phyloP scores from a whole-genome alignment of 2,888 invertebrate species.

The Lagria hirta region DNA sequence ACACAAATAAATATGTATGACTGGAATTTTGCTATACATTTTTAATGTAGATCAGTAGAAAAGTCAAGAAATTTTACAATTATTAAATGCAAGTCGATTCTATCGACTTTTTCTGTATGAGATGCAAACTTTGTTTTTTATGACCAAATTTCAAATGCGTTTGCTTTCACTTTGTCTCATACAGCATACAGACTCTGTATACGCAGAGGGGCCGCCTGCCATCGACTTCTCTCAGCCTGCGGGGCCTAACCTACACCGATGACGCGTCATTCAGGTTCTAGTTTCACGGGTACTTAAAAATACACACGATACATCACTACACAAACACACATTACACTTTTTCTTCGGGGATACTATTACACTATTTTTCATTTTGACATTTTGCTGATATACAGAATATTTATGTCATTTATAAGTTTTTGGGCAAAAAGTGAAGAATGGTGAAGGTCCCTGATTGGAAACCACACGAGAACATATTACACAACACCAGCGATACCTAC shows the following conservation, averaged over 20 bases:
- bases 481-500: constrained; percentile 36
- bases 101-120: constrained; percentile 39
- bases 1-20: too few species aligned
- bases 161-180: constrained; percentile 56
- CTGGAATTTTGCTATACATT: too few species aligned
- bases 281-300: constrained; percentile 57
- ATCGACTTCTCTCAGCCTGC: constrained; percentile 56
- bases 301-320: constrained; percentile 44
- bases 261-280: constrained; percentile 56
- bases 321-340: constrained; percentile 29
- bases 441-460: too few species aligned
- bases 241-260: constrained; percentile 57
- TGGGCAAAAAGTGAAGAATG: neutral
- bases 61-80: constrained; percentile 50
- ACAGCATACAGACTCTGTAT: constrained; percentile 57
- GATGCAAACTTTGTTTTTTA: constrained; percentile 41
- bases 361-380: constrained; percentile 3
- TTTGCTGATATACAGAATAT: too few species aligned
- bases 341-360: constrained; percentile 17
- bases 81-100: constrained; percentile 24
- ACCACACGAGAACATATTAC: constrained; percentile 36
- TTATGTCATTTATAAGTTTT: constrained; percentile 2
- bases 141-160: constrained; percentile 45
- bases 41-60: too few species aligned
- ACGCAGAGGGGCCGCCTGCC: constrained; percentile 57